Percentiles rank a stretch among this genome's conserved stretches.
phyloP scores from a whole-genome alignment of 2,113 vertebrate species.

The Tychaedon coryphoeus region DNA sequence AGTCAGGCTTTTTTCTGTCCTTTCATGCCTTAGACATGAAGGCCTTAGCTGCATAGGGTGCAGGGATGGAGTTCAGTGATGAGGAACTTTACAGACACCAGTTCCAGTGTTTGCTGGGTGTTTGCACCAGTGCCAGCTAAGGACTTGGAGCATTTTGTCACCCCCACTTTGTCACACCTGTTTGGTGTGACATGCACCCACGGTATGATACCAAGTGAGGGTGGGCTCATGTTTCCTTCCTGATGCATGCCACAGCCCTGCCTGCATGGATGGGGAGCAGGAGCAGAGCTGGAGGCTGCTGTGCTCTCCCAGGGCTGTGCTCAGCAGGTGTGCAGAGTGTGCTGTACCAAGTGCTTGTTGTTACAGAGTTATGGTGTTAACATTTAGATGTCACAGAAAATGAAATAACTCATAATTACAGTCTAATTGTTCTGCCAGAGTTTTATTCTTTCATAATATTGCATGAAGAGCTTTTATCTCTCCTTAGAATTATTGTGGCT shows the following conservation, averaged over 20 bases:
- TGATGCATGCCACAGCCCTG: accelerated
- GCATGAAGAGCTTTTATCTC: background rate
- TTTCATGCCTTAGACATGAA: background rate
- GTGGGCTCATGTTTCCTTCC: background rate
- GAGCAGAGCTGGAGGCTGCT: background rate
- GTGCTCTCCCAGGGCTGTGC: background rate
- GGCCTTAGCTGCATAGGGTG: accelerated
- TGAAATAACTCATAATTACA: slow-evolving; percentile 17
- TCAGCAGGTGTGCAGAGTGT: background rate
- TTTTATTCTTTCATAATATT: slow-evolving; percentile 8
- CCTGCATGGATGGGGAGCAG: accelerated
- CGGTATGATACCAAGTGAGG: accelerated
- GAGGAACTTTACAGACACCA: background rate
- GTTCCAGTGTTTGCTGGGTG: background rate
- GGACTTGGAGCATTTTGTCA: background rate
- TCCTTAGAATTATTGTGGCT: background rate
- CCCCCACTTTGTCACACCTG: background rate
- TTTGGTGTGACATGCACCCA: background rate
- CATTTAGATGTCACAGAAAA: background rate
- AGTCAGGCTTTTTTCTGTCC: background rate
- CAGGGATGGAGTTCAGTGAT: background rate
- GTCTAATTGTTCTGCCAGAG: background rate
- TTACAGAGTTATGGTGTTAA: background rate
- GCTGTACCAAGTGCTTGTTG: background rate
- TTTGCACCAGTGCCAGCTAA: background rate